Conservation (phyloP, 2,797 vertebrate genomes). For the Dallia pectoralis region DNA sequence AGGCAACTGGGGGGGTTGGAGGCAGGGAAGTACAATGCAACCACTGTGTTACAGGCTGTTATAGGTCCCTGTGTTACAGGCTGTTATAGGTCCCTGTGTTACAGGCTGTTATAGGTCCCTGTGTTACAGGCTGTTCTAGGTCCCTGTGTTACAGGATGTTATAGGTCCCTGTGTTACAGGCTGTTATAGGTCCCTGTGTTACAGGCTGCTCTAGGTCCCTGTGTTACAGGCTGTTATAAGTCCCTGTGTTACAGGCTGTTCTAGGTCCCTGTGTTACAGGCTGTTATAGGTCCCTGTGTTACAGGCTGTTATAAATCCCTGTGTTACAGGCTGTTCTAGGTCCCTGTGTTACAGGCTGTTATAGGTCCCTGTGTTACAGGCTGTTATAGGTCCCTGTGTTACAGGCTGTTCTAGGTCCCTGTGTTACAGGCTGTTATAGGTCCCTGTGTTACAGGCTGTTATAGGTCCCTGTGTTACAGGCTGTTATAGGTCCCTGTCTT, state of each 20-base stretch:
- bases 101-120: too few relatives aligned
- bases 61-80: too few relatives aligned
- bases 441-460: neutral
- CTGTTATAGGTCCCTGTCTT: neutral
- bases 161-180: neutral
- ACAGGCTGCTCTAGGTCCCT: too few relatives aligned
- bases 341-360: too few relatives aligned
- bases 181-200: neutral
- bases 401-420: neutral
- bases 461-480: neutral
- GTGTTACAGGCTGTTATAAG: neutral
- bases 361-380: slow-evolving; percentile 18
- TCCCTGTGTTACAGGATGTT: neutral
- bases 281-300: neutral
- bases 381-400: too few relatives aligned
- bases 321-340: neutral
- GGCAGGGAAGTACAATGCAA: slow-evolving; percentile 29
- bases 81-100: slow-evolving; percentile 16
- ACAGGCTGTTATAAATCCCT: slow-evolving; percentile 7
- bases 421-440: neutral
- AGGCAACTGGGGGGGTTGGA: slow-evolving; percentile 30
- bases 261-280: neutral
- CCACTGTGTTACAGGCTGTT: slow-evolving; percentile 10
- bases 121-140: neutral
- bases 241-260: slow-evolving; percentile 10